These are phyloP conservation scores for Nannobrachium achirus DNA, from an alignment of 2,113 vertebrate genomes.

Conservation along the genomic window DNA sequence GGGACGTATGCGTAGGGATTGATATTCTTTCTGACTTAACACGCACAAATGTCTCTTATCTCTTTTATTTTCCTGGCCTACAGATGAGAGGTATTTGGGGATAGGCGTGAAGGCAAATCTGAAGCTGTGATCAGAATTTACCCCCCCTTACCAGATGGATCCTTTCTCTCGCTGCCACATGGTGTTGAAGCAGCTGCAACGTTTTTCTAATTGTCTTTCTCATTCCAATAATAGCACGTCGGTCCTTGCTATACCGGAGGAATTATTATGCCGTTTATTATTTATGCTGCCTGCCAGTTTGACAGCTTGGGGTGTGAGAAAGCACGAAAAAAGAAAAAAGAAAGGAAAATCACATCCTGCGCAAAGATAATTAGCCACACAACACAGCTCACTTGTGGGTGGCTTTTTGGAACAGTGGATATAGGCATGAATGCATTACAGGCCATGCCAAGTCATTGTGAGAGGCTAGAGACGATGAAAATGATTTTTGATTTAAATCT, in stretches of 20 bases:
- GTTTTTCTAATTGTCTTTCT: constrained; percentile 3
- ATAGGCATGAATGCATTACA: constrained; percentile 48
- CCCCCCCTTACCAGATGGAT: background rate
- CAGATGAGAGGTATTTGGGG: background rate
- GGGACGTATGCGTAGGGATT: too few species aligned
- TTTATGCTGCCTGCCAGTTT: constrained; percentile 57
- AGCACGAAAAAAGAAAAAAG: constrained; percentile 51
- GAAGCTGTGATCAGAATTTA: too few species aligned
- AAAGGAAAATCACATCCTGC: constrained; percentile 15
- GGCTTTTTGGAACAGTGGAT: constrained; percentile 33
- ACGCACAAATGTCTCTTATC: background rate
- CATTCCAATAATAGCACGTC: background rate
- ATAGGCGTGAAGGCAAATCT: background rate
- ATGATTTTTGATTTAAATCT: constrained; percentile 28
- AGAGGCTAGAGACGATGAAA: constrained; percentile 31
- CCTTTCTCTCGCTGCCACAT: background rate
- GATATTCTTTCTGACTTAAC: too few species aligned
- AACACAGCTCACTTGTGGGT: constrained; percentile 64
- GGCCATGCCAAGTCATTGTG: constrained; percentile 28
- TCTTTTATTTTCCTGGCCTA: constrained; percentile 13
- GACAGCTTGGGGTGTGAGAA: constrained; percentile 67
- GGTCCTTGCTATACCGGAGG: constrained; percentile 15
- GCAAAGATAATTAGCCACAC: constrained; percentile 56
- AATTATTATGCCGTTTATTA: constrained; percentile 46
- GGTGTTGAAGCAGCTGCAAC: constrained; percentile 5